Conservation (phyloP, 2,113 vertebrate genomes). For the Psophia crepitans region DNA sequence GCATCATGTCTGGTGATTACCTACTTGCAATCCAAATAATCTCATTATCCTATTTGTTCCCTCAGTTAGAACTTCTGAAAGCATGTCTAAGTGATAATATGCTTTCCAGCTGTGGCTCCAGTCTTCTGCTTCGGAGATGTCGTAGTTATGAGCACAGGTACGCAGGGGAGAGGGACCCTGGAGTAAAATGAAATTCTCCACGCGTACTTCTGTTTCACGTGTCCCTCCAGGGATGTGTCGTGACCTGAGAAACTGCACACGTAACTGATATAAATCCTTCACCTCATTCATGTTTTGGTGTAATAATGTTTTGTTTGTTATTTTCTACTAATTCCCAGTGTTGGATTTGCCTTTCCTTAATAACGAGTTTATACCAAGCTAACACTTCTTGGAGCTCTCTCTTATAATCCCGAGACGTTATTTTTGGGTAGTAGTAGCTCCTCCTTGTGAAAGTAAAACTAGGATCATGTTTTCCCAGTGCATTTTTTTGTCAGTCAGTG, state of each 20-base stretch:
- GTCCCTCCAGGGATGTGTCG: background rate
- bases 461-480: background rate
- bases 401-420: accelerated
- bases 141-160: background rate
- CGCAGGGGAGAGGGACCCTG: accelerated
- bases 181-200: background rate
- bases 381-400: background rate
- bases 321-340: background rate
- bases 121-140: background rate
- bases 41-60: background rate
- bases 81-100: background rate
- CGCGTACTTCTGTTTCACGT: background rate
- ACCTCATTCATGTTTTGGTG: background rate
- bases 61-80: background rate
- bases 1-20: background rate
- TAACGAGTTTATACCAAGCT: background rate
- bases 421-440: background rate
- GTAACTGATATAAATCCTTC: background rate
- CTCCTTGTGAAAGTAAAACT: background rate
- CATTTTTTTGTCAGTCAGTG: background rate
- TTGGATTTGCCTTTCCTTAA: background rate
- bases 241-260: background rate
- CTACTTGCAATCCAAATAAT: background rate
- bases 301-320: background rate
- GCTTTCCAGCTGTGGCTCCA: background rate